These are phyloP conservation scores for Harlomillsia oculata DNA, from an alignment of 1,140 invertebrate genomes.

Conservation along the genomic window DNA sequence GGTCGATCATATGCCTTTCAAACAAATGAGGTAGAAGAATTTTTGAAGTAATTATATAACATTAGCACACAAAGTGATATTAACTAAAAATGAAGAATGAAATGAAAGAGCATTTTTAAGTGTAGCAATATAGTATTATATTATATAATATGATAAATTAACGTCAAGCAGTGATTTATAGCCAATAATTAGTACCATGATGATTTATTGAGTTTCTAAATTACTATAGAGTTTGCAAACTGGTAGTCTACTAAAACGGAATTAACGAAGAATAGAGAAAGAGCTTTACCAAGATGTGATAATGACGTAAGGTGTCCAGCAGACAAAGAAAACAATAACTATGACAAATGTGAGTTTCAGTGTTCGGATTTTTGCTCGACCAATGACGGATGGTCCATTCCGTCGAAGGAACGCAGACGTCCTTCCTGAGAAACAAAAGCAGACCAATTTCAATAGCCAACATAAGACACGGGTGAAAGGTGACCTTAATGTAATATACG, in stretches of 20 bases:
- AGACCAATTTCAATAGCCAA: too few species aligned
- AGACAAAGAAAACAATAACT: conserved; percentile 61
- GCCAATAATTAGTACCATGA: too few species aligned
- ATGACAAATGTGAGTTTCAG: conserved; percentile 10
- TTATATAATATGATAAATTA: too few species aligned
- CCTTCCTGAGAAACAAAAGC: too few species aligned
- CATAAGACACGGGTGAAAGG: too few species aligned
- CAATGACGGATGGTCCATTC: conserved; percentile 55
- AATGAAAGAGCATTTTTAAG: not conserved
- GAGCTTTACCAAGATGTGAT: conserved; percentile 57
- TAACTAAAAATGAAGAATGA: not conserved
- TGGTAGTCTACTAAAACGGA: too few species aligned
- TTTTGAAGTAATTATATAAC: not conserved
- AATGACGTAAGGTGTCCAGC: conserved; percentile 68
- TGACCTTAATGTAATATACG: too few species aligned
- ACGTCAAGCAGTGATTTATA: too few species aligned
- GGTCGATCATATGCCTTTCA: conserved; percentile 57
- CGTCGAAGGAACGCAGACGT: conserved; percentile 46
- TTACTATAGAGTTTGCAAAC: too few species aligned
- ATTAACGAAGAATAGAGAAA: too few species aligned
- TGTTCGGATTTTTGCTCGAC: conserved; percentile 49
- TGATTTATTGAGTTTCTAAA: too few species aligned
- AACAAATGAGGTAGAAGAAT: not conserved
- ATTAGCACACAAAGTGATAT: not conserved
- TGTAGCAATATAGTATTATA: not conserved